Evolutionary conservation across 2,888 invertebrate genomes (phyloP), one percentile per base, ranked within the genome.

Genomic region (Cryptocephalus primarius): DNA sequence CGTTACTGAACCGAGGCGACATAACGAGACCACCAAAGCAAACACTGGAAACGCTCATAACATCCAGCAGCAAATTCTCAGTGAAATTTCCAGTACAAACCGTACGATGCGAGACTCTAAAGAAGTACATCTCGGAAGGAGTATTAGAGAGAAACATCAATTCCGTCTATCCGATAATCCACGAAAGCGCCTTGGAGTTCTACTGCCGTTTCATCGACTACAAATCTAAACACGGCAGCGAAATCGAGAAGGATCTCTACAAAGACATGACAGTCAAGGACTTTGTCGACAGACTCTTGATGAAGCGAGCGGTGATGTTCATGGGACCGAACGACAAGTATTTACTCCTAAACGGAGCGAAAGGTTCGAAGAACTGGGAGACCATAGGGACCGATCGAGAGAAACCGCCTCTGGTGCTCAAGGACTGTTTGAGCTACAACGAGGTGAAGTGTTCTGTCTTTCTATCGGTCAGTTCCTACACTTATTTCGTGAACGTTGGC

Each of bases 151-250:
- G 64, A 50, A 76, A 77, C 52, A 73, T 76, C 33, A 69, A 70
- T 1, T 82, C 82, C 0, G 79, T 3, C 77, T 85, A 85, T 63
- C 83, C 85, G 0, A 52, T 85, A 1, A 71, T 85, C 51, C 85
- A 85, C 55, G 84, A 84, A 60, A 73, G 78, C 43, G 79, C 78
- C 8, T 53, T 85, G 8, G 66, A 75, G 2, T 66, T 85, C 2
- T 80, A 79, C 62, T 74, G 79, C 6, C 73, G 75, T 49, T 85
- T 83, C 65, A 68, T 85, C 43, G 75, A 80, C 51, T 77, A 81
- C 60, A 84, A 84, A 66, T 71, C 66, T 36, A 53, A 60, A 8
- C 46, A 54, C 47, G 66, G 65, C 13, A 55, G 54, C 48, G 4
- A 48, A 52, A 32, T 61, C 58, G 56, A 66, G 45, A 58, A 54